Conservation (phyloP, 2,888 invertebrate genomes). For the Hanleya hanleyi region DNA sequence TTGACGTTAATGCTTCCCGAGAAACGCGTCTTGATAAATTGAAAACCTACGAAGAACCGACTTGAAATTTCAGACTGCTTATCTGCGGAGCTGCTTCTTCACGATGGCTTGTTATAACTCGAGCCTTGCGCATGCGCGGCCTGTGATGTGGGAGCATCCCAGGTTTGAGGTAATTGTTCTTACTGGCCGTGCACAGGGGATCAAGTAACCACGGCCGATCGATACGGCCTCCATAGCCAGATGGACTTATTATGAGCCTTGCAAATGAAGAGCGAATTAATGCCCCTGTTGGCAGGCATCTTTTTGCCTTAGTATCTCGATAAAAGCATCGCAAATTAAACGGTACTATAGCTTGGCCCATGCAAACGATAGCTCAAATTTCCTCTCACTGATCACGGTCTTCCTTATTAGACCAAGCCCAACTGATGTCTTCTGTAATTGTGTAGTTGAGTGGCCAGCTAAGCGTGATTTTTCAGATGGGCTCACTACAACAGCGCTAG, state of each 20-base stretch:
- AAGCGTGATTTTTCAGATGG: too few relatives aligned
- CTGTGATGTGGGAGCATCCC: neutral
- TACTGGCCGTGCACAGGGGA: neutral
- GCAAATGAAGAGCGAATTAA: slow-evolving; percentile 5
- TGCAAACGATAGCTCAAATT: neutral
- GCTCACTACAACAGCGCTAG: too few relatives aligned
- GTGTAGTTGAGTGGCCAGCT: too few relatives aligned
- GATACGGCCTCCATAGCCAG: neutral
- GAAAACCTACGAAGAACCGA: neutral
- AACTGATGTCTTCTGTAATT: too few relatives aligned
- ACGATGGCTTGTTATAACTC: neutral
- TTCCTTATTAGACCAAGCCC: neutral
- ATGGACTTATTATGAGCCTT: neutral
- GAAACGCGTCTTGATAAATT: neutral
- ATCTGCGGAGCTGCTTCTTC: neutral
- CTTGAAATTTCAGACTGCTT: neutral
- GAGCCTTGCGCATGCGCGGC: neutral
- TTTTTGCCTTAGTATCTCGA: neutral
- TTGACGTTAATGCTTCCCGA: too few relatives aligned
- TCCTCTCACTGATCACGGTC: neutral
- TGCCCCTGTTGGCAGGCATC: neutral
- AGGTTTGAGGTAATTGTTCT: neutral
- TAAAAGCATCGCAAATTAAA: neutral
- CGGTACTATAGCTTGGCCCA: neutral
- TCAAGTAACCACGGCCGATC: neutral